Percentiles rank a stretch among this genome's conserved stretches.
These are phyloP conservation scores for Pavo muticus DNA, from an alignment of 2,113 vertebrate species.

Conservation along the genomic window DNA sequence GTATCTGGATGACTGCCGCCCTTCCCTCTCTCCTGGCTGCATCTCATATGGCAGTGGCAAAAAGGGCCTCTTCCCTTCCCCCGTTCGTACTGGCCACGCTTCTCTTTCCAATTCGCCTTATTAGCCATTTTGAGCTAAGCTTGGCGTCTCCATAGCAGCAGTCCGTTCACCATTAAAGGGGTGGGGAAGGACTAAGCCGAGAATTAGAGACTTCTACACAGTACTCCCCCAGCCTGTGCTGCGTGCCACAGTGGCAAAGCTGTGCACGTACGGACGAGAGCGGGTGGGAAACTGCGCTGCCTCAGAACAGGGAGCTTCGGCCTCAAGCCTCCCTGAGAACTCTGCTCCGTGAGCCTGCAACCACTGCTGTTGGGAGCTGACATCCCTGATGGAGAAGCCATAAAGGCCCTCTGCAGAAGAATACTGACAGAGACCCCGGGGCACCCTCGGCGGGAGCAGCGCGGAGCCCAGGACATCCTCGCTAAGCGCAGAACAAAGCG, in stretches of 20 bases:
- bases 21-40: neutral
- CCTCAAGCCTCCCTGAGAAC: neutral
- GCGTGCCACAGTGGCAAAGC: neutral
- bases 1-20: neutral
- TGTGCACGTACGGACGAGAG: fast-evolving
- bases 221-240: neutral
- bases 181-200: neutral
- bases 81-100: neutral
- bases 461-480: neutral
- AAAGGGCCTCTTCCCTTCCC: neutral
- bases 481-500: neutral
- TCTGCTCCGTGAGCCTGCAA: neutral
- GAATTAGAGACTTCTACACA: neutral
- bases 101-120: neutral
- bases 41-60: neutral
- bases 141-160: conserved; percentile 30
- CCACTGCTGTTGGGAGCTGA: neutral
- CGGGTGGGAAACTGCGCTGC: fast-evolving
- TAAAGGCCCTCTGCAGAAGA: neutral
- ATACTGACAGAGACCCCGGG: neutral
- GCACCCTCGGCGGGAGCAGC: neutral
- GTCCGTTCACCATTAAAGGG: neutral
- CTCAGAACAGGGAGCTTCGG: fast-evolving
- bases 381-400: neutral
- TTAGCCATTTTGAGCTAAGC: neutral